Conservation (phyloP, 2,888 invertebrate genomes). For the Steinernema scapterisci region DNA sequence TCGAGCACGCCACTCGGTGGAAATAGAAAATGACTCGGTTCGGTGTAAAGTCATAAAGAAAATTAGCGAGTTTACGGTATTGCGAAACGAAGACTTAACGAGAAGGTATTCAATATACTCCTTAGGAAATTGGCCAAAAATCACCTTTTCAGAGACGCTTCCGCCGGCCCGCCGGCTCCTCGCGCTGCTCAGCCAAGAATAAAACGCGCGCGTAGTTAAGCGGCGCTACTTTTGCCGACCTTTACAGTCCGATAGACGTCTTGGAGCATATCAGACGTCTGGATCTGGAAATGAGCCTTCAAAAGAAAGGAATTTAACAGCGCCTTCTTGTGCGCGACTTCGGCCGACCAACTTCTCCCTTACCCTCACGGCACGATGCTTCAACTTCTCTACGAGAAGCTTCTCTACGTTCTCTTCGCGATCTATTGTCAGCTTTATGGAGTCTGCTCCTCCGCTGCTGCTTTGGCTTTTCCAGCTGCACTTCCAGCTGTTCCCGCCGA, state of each 20-base stretch:
- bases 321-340: no score
- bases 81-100: not conserved
- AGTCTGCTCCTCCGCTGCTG: not conserved
- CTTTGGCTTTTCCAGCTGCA: not conserved
- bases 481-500: not conserved
- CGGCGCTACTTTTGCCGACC: not conserved
- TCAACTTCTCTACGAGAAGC: no score
- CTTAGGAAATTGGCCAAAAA: not conserved
- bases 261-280: conserved; percentile 5
- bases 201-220: not conserved
- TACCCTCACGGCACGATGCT: no score
- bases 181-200: no score
- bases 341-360: no score
- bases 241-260: not conserved
- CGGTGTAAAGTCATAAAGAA: not conserved
- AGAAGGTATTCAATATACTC: not conserved
- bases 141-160: not conserved
- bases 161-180: not conserved
- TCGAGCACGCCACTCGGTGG: not conserved
- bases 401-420: no score
- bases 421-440: no score
- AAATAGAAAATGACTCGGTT: not conserved
- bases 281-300: not conserved
- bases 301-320: not conserved
- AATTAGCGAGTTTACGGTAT: not conserved